Conservation (phyloP, 2,797 vertebrate genomes). For the Sebastiscus albofasciatus region DNA sequence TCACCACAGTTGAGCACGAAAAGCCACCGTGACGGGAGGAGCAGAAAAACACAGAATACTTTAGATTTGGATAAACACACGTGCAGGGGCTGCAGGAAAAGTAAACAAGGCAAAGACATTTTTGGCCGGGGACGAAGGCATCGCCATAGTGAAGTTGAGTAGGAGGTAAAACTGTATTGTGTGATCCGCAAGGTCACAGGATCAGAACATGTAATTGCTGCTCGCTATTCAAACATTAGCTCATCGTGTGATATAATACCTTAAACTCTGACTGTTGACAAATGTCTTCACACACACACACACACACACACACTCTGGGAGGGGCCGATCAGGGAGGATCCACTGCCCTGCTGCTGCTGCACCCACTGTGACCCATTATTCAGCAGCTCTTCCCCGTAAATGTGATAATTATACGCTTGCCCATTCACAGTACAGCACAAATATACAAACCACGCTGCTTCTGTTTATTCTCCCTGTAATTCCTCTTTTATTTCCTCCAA, state of each 20-base stretch:
- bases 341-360: slow-evolving; percentile 44
- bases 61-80: slow-evolving; percentile 79
- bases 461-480: slow-evolving; percentile 74
- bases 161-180: not conserved
- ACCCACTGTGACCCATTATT: slow-evolving; percentile 76
- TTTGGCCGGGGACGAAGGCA: slow-evolving; percentile 33
- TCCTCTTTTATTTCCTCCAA: slow-evolving; percentile 63
- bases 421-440: slow-evolving; percentile 73
- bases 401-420: slow-evolving; percentile 86
- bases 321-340: slow-evolving; percentile 50
- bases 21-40: slow-evolving; percentile 75
- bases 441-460: slow-evolving; percentile 77
- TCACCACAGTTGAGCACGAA: slow-evolving; percentile 73
- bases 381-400: slow-evolving; percentile 83
- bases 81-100: slow-evolving; percentile 69
- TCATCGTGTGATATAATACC: slow-evolving; percentile 9
- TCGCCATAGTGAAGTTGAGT: slow-evolving; percentile 18
- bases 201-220: not conserved
- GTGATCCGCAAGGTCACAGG: not conserved
- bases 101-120: slow-evolving; percentile 70
- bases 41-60: slow-evolving; percentile 62
- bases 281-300: not conserved
- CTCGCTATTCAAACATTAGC: slow-evolving; percentile 5
- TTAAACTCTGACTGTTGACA: not conserved
- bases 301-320: slow-evolving; percentile 18